These are phyloP conservation scores for Rachycentron canadum DNA, from an alignment of 2,797 vertebrate genomes.

Conservation along the genomic window DNA sequence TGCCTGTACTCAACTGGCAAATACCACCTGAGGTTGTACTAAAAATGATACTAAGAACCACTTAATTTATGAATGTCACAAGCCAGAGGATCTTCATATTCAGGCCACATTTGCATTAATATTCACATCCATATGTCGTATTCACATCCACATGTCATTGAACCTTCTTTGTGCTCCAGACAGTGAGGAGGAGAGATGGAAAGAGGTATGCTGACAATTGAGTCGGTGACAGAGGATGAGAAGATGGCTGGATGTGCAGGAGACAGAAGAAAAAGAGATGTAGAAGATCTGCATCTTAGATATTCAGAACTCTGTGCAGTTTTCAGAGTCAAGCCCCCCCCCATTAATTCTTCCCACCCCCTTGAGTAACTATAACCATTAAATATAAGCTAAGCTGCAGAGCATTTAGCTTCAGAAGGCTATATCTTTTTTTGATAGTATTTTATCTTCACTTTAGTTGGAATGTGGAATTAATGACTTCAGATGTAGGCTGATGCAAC, in stretches of 20 bases:
- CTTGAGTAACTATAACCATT: slow-evolving; percentile 29
- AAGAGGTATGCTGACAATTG: slow-evolving; percentile 8
- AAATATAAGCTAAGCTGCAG: slow-evolving; percentile 25
- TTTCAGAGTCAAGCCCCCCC: not conserved
- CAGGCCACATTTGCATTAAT: slow-evolving; percentile 19
- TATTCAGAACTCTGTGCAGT: not conserved
- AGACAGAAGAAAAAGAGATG: not conserved
- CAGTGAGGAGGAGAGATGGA: not conserved
- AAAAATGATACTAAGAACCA: not conserved
- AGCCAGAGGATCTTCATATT: slow-evolving; percentile 21
- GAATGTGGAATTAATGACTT: slow-evolving; percentile 41
- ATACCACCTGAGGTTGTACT: not conserved
- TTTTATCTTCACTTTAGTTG: slow-evolving; percentile 40
- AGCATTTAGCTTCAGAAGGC: slow-evolving; percentile 18
- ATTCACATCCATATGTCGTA: slow-evolving; percentile 28
- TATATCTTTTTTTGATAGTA: slow-evolving; percentile 13
- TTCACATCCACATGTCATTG: slow-evolving; percentile 17
- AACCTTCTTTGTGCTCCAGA: slow-evolving; percentile 23
- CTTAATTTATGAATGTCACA: slow-evolving; percentile 11
- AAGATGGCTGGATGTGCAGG: not conserved
- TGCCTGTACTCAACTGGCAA: not conserved
- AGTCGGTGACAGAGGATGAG: slow-evolving; percentile 1
- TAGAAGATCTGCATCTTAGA: not conserved
- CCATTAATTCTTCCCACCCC: slow-evolving; percentile 1
- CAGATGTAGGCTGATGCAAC: slow-evolving; percentile 55